A percentile compares a stretch with the other conserved stretches of the same genome.
Conservation (phyloP, 2,888 invertebrate genomes). For the Xestia c-nigrum region DNA sequence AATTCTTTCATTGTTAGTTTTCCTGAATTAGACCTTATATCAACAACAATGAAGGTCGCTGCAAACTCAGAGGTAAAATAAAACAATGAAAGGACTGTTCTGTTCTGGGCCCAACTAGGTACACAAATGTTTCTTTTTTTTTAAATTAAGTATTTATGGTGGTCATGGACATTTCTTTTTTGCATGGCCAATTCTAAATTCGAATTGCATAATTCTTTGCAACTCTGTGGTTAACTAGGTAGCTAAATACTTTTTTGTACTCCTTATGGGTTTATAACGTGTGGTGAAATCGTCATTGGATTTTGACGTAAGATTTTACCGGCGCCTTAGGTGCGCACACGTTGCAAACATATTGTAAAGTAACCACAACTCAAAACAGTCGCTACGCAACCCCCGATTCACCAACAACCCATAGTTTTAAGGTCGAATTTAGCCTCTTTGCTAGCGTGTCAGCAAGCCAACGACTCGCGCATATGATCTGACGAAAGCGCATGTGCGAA, state of each 20-base stretch:
- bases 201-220: constrained; percentile 22
- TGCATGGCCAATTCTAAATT: constrained; percentile 10
- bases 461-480: constrained; percentile 79
- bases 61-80: background rate
- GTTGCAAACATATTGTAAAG: constrained; percentile 33
- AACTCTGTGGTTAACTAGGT: background rate
- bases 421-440: constrained; percentile 37
- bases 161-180: background rate
- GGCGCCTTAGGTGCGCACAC: constrained; percentile 42
- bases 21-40: background rate
- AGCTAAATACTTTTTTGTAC: background rate
- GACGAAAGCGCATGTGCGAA: constrained; percentile 76
- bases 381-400: constrained; percentile 53
- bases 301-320: constrained; percentile 16
- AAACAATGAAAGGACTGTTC: background rate
- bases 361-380: constrained; percentile 35
- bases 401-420: constrained; percentile 19
- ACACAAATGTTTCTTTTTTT: background rate
- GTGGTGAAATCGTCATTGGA: constrained; percentile 14
- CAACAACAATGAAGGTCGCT: background rate
- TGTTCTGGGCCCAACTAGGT: background rate
- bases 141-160: background rate
- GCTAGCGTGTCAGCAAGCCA: constrained; percentile 73
- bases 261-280: background rate
- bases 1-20: background rate